phyloP scores from a whole-genome alignment of 2,797 vertebrate genomes.

The Austrolebias charrua region DNA sequence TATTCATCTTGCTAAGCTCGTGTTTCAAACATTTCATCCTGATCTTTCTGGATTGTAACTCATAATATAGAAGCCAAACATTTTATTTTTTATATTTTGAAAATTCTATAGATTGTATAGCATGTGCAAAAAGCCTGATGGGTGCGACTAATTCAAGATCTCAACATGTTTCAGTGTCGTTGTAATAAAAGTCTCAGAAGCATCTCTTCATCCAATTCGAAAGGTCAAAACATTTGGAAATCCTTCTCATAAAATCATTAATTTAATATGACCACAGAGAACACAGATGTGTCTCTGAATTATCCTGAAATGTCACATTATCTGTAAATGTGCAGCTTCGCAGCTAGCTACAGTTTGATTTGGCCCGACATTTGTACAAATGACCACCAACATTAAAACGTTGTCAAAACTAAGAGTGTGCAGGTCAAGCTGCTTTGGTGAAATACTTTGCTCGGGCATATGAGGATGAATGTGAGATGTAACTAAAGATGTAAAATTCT shows the following conservation, averaged over 20 bases:
- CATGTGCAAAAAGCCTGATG: too few relatives aligned
- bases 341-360: conserved; percentile 10
- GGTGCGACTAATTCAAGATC: neutral
- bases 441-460: neutral
- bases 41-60: neutral
- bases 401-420: neutral
- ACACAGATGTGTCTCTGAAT: conserved; percentile 5
- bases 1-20: neutral
- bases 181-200: neutral
- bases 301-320: neutral
- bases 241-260: conserved; percentile 12
- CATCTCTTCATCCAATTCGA: conserved; percentile 3
- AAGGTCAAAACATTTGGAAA: conserved; percentile 15
- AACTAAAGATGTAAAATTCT: conserved; percentile 20
- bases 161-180: neutral
- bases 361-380: conserved; percentile 15
- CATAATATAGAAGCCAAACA: neutral
- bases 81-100: neutral
- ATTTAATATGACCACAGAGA: neutral
- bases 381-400: conserved; percentile 12
- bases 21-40: neutral
- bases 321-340: conserved; percentile 7
- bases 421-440: neutral
- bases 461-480: neutral
- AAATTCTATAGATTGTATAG: neutral